These are phyloP conservation scores for Dendrocincla fuliginosa DNA, from an alignment of 2,797 vertebrate genomes.

Conservation along the genomic window DNA sequence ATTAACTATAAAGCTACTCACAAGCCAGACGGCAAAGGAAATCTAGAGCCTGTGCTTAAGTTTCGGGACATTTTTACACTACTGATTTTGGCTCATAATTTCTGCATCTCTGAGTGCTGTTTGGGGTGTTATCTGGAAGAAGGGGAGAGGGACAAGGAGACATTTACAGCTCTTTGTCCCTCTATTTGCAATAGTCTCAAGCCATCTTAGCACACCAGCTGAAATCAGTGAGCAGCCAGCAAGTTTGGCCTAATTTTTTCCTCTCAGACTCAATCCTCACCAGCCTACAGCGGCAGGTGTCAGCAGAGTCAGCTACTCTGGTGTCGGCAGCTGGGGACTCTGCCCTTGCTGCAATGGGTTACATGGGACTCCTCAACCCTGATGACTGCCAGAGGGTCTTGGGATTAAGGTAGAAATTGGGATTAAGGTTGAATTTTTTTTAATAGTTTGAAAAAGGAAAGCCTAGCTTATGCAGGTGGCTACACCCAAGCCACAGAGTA, in stretches of 20 bases:
- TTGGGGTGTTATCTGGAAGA: not conserved
- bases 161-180: not conserved
- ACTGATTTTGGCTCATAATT: not conserved
- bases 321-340: not conserved
- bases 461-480: not conserved
- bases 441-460: not conserved
- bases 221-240: not conserved
- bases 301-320: not conserved
- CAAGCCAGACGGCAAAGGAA: not conserved
- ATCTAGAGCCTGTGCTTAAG: not conserved
- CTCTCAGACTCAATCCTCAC: not conserved
- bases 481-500: not conserved
- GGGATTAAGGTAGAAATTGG: not conserved
- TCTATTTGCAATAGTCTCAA: not conserved
- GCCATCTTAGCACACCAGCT: not conserved
- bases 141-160: not conserved
- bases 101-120: not conserved
- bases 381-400: not conserved
- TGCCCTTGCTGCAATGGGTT: fast-evolving
- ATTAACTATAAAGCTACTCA: not conserved
- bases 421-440: not conserved
- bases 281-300: not conserved
- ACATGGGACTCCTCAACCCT: not conserved
- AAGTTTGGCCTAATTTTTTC: not conserved
- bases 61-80: not conserved